phyloP scores from a whole-genome alignment of 2,888 invertebrate species.

The Drosophila glabriapex region DNA sequence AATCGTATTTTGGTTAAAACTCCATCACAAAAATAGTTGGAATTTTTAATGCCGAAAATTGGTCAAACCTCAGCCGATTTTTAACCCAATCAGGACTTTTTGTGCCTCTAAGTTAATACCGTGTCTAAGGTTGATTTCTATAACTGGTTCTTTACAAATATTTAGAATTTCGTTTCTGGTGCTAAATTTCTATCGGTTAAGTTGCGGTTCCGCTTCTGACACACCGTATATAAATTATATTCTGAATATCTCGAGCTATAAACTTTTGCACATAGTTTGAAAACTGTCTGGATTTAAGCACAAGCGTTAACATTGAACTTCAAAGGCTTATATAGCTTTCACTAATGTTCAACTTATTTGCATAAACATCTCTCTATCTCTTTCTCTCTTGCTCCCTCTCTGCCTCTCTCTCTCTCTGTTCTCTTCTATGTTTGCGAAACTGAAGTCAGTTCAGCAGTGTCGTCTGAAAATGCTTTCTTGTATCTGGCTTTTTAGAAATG shows the following conservation, averaged over 20 bases:
- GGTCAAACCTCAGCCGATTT: too few species aligned
- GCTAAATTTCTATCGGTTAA: background rate
- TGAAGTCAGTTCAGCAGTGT: slow-evolving; percentile 4
- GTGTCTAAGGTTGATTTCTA: background rate
- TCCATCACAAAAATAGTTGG: background rate
- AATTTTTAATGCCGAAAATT: too few species aligned
- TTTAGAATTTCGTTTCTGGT: background rate
- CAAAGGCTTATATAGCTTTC: slow-evolving; percentile 11
- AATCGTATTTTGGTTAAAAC: background rate
- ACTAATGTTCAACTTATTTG: slow-evolving; percentile 27
- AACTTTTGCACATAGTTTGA: background rate
- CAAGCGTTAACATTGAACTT: slow-evolving; percentile 5
- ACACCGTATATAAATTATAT: background rate
- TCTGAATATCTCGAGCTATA: background rate
- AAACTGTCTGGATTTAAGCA: slow-evolving; percentile 1
- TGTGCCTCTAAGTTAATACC: background rate
- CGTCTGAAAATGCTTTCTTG: slow-evolving; percentile 18
- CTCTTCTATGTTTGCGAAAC: background rate
- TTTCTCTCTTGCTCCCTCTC: background rate
- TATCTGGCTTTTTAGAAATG: slow-evolving; percentile 19
- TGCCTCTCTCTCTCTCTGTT: background rate
- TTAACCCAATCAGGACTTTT: background rate
- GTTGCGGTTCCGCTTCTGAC: background rate
- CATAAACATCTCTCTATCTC: slow-evolving; percentile 25
- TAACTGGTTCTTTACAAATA: background rate